Percentiles rank a stretch among this genome's conserved stretches.
Evolutionary conservation across 2,113 vertebrate genomes (phyloP).

Genomic region (Phasianus colchicus): DNA sequence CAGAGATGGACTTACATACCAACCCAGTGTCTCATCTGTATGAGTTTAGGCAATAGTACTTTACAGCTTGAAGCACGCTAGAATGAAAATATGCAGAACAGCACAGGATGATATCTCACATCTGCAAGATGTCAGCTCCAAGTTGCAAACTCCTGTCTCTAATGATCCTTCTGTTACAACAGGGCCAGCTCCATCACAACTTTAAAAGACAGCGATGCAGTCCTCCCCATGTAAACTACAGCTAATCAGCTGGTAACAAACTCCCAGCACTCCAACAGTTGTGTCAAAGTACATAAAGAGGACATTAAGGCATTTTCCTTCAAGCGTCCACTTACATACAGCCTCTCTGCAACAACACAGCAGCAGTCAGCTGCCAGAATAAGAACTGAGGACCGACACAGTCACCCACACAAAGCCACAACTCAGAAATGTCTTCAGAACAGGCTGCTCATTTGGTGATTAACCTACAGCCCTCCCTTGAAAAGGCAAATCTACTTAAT

Average conservation of each 20-base stretch:
- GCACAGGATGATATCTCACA: constrained; percentile 8
- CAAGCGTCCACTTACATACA: constrained; percentile 21
- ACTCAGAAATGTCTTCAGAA: constrained; percentile 14
- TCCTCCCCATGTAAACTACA: constrained; percentile 47
- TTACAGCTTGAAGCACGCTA: constrained; percentile 15
- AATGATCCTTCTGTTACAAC: constrained; percentile 33
- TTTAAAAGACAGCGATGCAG: constrained; percentile 63
- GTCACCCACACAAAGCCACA: constrained; percentile 12
- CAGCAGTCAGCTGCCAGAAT: constrained; percentile 18
- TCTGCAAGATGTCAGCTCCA: constrained; percentile 46
- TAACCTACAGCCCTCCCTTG: neutral
- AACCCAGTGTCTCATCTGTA: constrained; percentile 8
- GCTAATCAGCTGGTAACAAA: constrained; percentile 65
- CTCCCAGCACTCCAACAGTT: constrained; percentile 63
- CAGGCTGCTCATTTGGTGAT: neutral
- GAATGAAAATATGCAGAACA: constrained; percentile 13
- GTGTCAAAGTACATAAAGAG: constrained; percentile 50
- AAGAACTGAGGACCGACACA: constrained; percentile 4
- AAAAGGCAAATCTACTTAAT: neutral
- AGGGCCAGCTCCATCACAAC: constrained; percentile 47
- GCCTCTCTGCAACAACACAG: constrained; percentile 38
- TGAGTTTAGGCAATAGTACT: constrained; percentile 16
- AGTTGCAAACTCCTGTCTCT: constrained; percentile 19
- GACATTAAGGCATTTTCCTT: neutral
- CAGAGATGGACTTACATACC: constrained; percentile 1